A percentile compares a stretch with the other conserved stretches of the same genome.
Conservation (phyloP, 2,113 vertebrate genomes). For the Steatornis caripensis region DNA sequence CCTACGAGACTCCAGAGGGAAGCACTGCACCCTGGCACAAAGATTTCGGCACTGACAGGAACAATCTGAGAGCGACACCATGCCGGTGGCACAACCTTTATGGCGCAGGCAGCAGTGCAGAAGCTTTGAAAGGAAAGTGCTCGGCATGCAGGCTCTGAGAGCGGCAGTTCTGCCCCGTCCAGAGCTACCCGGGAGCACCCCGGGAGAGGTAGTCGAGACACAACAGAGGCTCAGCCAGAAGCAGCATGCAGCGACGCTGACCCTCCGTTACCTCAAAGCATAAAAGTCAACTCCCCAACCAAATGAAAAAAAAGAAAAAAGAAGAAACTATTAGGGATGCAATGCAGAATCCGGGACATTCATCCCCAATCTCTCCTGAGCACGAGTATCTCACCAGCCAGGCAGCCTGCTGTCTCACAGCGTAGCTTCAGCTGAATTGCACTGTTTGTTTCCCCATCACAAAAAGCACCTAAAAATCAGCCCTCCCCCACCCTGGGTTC, state of each 20-base stretch:
- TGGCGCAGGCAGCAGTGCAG: neutral
- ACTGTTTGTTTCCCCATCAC: accelerated
- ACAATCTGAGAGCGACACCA: neutral
- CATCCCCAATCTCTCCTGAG: neutral
- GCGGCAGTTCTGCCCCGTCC: neutral
- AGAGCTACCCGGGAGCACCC: neutral
- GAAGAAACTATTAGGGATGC: neutral
- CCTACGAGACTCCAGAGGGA: neutral
- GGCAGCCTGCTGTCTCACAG: neutral
- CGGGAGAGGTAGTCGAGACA: conserved; percentile 49
- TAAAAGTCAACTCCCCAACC: neutral
- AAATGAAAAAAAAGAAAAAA: neutral
- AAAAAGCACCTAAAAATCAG: neutral
- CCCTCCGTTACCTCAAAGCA: neutral
- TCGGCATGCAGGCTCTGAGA: neutral
- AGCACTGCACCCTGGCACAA: accelerated
- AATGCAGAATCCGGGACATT: neutral
- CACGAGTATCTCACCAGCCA: neutral
- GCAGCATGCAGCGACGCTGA: accelerated
- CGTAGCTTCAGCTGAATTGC: neutral
- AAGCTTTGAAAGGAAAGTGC: neutral
- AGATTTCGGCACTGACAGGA: neutral
- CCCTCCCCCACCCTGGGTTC: neutral
- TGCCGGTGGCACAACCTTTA: neutral
- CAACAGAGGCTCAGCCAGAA: neutral